Evolutionary conservation across 2,888 invertebrate genomes (phyloP).

Genomic region (Callimorpha dominula): DNA sequence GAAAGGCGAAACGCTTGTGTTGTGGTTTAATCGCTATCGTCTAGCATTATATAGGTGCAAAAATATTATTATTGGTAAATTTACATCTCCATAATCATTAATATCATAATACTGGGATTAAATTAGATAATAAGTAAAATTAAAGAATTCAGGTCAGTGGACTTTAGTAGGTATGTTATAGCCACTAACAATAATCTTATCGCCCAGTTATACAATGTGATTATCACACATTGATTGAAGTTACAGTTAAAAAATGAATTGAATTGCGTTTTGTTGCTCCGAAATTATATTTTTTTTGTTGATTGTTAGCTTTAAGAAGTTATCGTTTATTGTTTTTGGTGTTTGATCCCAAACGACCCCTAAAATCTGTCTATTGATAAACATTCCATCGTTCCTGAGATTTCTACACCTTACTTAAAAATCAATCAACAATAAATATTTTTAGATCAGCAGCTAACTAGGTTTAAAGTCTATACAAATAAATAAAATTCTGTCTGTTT

Average conservation of each 20-base stretch:
- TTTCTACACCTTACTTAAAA: not conserved
- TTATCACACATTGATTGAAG: conserved; percentile 2
- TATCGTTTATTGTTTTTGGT: not conserved
- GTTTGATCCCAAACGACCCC: not conserved
- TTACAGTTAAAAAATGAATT: not conserved
- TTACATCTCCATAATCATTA: too few relatives aligned
- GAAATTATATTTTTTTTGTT: not conserved
- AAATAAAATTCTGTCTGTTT: too few relatives aligned
- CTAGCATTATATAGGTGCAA: too few relatives aligned
- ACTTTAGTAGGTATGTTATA: not conserved
- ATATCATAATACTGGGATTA: too few relatives aligned
- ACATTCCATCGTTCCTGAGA: not conserved
- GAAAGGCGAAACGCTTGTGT: too few relatives aligned
- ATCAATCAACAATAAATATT: not conserved
- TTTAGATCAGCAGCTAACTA: too few relatives aligned
- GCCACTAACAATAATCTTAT: not conserved
- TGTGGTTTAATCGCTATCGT: too few relatives aligned
- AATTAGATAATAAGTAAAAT: not conserved
- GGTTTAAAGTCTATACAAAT: too few relatives aligned
- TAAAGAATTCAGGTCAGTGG: too few relatives aligned
- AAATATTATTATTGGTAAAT: too few relatives aligned
- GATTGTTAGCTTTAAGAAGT: not conserved
- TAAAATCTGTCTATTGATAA: not conserved
- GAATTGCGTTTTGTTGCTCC: not conserved
- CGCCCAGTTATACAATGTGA: not conserved